These are phyloP conservation scores for Motacilla alba DNA, from an alignment of 2,113 vertebrate genomes.

Conservation along the genomic window DNA sequence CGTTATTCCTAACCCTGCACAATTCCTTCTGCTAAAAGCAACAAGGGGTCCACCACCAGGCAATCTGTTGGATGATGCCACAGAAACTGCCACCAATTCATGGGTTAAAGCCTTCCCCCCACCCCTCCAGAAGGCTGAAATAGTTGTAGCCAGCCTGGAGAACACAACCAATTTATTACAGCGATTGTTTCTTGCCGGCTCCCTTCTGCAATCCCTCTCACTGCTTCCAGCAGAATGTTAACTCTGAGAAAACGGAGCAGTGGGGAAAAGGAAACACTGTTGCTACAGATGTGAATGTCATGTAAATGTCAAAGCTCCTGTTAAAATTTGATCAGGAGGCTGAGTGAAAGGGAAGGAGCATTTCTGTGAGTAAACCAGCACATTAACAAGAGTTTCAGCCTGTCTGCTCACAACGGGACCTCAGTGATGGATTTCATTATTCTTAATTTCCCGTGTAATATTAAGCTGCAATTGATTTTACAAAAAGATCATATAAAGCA, in stretches of 20 bases:
- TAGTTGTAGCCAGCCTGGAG: not conserved
- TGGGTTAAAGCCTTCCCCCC: not conserved
- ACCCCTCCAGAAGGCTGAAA: not conserved
- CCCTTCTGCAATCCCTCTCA: not conserved
- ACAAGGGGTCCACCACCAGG: rapidly evolving
- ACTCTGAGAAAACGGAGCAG: not conserved
- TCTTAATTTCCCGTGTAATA: not conserved
- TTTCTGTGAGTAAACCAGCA: not conserved
- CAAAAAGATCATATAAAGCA: not conserved
- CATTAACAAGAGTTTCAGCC: not conserved
- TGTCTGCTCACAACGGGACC: not conserved
- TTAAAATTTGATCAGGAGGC: constrained; percentile 33
- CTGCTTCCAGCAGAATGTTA: not conserved
- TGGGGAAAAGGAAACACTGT: not conserved
- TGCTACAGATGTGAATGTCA: constrained; percentile 43
- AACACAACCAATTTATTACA: not conserved
- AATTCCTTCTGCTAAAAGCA: not conserved
- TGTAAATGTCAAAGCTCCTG: constrained; percentile 42
- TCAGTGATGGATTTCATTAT: not conserved
- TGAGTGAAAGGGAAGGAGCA: not conserved
- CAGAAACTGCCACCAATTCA: too few species aligned
- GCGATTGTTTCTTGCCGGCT: not conserved
- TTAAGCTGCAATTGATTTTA: not conserved
- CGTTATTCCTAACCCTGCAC: rapidly evolving
- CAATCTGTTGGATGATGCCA: not conserved